A percentile compares a stretch with the other conserved stretches of the same genome.
phyloP scores from a whole-genome alignment of 1,140 invertebrate genomes.

The Formica selysi region DNA sequence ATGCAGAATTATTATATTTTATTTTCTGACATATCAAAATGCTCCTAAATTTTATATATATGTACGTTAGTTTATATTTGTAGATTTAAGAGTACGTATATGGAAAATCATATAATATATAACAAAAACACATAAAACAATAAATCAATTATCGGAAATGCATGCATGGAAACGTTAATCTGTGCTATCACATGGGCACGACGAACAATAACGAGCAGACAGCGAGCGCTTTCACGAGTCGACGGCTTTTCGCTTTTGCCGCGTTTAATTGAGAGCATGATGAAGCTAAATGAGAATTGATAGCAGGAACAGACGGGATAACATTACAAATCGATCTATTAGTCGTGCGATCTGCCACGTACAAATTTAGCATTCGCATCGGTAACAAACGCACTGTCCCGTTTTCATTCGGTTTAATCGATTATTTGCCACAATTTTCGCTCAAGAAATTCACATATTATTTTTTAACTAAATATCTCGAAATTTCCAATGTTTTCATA shows the following conservation, averaged over 20 bases:
- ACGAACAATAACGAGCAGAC: background rate
- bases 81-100: background rate
- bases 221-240: background rate
- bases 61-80: too few species aligned
- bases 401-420: background rate
- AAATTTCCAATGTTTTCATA: background rate
- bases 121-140: background rate
- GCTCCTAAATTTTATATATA: too few species aligned
- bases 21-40: too few species aligned
- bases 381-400: background rate
- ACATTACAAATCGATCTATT: constrained; percentile 22
- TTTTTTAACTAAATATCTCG: too few species aligned
- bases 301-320: background rate
- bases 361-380: background rate
- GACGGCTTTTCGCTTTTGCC: constrained; percentile 1
- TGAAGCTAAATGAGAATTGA: constrained; percentile 20
- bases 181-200: background rate
- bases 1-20: too few species aligned
- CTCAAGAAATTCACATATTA: background rate
- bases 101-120: background rate
- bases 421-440: background rate
- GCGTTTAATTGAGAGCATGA: background rate
- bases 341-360: constrained; percentile 6
- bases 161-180: background rate
- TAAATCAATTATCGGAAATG: too few species aligned